Evolutionary conservation across 2,113 vertebrate species (phyloP).

Genomic region (Platycercus adscitus): DNA sequence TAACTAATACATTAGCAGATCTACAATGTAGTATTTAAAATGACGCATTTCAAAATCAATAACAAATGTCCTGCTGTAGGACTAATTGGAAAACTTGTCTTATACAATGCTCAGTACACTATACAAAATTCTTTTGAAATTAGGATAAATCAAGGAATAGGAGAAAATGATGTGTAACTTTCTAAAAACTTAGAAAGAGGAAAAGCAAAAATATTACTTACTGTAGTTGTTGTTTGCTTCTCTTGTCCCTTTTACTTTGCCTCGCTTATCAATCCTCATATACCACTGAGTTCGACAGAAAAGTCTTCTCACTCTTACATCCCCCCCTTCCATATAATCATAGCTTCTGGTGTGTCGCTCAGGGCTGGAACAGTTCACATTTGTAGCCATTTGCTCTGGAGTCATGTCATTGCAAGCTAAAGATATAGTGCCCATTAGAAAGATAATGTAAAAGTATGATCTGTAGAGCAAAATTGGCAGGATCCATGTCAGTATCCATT

Average conservation of each 20-base stretch:
- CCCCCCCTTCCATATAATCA: slow-evolving; percentile 99
- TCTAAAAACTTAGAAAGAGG: neutral
- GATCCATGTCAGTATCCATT: slow-evolving; percentile 98
- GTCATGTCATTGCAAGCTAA: slow-evolving; percentile 94
- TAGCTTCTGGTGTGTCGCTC: slow-evolving; percentile 96
- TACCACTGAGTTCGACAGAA: slow-evolving; percentile 98
- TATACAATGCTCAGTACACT: neutral
- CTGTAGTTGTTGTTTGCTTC: slow-evolving; percentile 95
- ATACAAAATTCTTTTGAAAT: neutral
- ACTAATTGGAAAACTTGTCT: slow-evolving; percentile 29
- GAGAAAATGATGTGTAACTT: neutral
- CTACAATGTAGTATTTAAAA: slow-evolving; percentile 64
- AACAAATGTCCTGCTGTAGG: slow-evolving; percentile 57
- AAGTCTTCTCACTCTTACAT: slow-evolving; percentile 95
- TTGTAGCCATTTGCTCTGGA: slow-evolving; percentile 92
- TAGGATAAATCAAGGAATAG: neutral
- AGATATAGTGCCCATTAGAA: slow-evolving; percentile 90
- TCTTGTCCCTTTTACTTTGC: slow-evolving; percentile 94
- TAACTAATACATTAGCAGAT: slow-evolving; percentile 62
- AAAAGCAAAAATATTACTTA: slow-evolving; percentile 79
- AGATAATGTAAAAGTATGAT: slow-evolving; percentile 91
- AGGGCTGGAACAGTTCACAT: slow-evolving; percentile 95
- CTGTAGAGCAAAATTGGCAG: slow-evolving; percentile 94
- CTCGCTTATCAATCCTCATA: slow-evolving; percentile 92
- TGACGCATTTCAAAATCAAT: slow-evolving; percentile 64